Conservation (phyloP, 2,113 vertebrate genomes). For the Crotalus helleri region DNA sequence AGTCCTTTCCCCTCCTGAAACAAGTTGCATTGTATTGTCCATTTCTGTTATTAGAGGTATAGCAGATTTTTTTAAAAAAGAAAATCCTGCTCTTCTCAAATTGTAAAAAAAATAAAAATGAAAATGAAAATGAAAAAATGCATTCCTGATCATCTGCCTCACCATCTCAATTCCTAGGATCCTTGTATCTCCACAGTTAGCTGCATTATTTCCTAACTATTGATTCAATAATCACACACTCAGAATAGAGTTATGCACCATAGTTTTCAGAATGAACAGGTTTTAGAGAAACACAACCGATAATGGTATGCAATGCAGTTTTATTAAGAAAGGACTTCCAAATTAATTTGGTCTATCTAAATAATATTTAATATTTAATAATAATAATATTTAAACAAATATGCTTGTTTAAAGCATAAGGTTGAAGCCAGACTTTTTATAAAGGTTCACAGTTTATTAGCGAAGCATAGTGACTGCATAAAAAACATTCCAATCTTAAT, state of each 20-base stretch:
- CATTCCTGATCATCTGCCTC: not conserved
- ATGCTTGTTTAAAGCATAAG: not conserved
- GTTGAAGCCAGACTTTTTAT: not conserved
- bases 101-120: not conserved
- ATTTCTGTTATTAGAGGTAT: not conserved
- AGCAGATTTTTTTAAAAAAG: not conserved
- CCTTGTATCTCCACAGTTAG: not conserved
- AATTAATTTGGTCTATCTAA: not conserved
- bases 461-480: not conserved
- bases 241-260: not conserved
- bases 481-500: not conserved
- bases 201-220: not conserved
- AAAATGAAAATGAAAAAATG: not conserved
- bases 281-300: not conserved
- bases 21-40: not conserved
- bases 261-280: not conserved
- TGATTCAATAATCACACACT: not conserved
- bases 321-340: not conserved
- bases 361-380: not conserved
- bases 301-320: not conserved
- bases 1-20: not conserved
- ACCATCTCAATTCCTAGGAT: not conserved
- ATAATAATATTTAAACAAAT: too few relatives aligned
- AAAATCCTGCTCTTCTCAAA: not conserved
- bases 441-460: not conserved